phyloP scores from a whole-genome alignment of 2,113 vertebrate species.

The Limnothrissa miodon region DNA sequence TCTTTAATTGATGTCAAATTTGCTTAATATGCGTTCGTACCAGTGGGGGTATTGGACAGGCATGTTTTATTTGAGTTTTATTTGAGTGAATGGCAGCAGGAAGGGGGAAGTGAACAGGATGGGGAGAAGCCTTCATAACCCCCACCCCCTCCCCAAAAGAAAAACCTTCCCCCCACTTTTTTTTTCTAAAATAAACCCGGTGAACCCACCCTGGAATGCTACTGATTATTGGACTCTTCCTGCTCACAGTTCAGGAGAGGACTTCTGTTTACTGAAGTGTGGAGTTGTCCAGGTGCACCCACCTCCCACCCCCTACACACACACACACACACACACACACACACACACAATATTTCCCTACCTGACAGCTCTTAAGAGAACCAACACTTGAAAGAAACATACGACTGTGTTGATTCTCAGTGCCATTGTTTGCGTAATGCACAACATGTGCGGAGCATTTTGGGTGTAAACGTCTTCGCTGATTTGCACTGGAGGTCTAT shows the following conservation, averaged over 20 bases:
- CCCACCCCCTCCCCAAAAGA: not conserved
- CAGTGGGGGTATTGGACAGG: not conserved
- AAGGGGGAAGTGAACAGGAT: slow-evolving; percentile 4
- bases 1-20: not conserved
- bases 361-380: slow-evolving; percentile 9
- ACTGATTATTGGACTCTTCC: slow-evolving; percentile 48
- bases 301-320: not conserved
- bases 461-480: not conserved
- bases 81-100: slow-evolving; percentile 22
- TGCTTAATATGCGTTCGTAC: not conserved
- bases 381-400: not conserved
- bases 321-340: no score
- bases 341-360: not conserved
- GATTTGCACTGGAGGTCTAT: slow-evolving; percentile 15
- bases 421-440: not conserved
- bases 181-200: slow-evolving; percentile 34
- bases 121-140: slow-evolving; percentile 23
- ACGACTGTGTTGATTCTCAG: not conserved
- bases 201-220: slow-evolving; percentile 34
- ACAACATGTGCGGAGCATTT: not conserved
- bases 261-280: slow-evolving; percentile 38
- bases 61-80: not conserved
- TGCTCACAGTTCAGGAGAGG: slow-evolving; percentile 35
- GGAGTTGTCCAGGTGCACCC: not conserved
- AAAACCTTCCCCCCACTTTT: slow-evolving; percentile 7